These are phyloP conservation scores for Marmota flaviventris DNA, from an alignment of 2,113 vertebrate genomes.

Conservation along the genomic window DNA sequence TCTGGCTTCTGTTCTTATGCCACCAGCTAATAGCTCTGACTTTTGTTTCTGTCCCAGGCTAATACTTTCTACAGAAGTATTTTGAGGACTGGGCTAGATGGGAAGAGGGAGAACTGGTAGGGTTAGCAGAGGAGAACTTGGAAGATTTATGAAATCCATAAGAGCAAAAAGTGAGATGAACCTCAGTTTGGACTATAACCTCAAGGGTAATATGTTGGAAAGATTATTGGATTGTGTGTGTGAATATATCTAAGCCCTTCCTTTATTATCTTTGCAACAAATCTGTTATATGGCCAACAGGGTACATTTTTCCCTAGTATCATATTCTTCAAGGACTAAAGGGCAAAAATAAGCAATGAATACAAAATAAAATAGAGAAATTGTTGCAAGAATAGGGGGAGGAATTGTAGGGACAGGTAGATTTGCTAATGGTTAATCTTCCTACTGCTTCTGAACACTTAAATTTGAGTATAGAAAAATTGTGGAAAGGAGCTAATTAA, in stretches of 20 bases:
- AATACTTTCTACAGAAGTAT: neutral
- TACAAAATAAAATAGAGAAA: neutral
- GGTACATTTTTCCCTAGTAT: neutral
- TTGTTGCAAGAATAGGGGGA: neutral
- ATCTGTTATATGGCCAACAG: neutral
- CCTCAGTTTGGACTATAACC: neutral
- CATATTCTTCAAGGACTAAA: neutral
- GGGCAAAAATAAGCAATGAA: neutral
- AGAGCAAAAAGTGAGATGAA: neutral
- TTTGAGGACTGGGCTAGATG: neutral
- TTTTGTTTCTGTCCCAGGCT: neutral
- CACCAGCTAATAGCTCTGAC: neutral
- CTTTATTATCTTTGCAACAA: neutral
- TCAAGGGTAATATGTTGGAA: neutral
- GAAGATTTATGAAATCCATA: neutral
- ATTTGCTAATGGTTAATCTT: neutral
- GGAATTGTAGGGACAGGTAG: neutral
- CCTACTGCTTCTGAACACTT: neutral
- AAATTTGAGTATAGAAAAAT: neutral
- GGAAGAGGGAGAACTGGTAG: neutral
- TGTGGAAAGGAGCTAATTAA: neutral
- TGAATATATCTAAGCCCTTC: neutral
- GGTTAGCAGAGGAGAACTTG: neutral
- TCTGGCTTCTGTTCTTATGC: neutral
- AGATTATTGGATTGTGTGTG: neutral